These are phyloP conservation scores for Botia almorhae DNA, from an alignment of 2,797 vertebrate genomes.

Conservation along the genomic window DNA sequence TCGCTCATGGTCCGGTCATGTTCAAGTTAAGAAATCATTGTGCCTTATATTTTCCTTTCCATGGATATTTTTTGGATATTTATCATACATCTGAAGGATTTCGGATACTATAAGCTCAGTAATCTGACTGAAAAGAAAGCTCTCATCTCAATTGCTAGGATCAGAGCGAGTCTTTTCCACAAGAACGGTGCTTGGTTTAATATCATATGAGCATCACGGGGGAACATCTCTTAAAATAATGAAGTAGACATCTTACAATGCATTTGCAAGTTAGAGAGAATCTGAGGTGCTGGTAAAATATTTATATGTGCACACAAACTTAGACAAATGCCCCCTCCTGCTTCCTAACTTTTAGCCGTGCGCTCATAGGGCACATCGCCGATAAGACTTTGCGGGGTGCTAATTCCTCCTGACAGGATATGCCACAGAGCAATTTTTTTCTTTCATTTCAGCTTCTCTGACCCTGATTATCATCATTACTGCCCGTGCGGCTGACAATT, in stretches of 20 bases:
- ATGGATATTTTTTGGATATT: slow-evolving; percentile 8
- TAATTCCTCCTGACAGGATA: slow-evolving; percentile 78
- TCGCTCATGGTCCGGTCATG: not conserved
- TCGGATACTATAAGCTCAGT: not conserved
- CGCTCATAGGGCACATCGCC: slow-evolving; percentile 72
- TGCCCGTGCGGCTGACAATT: slow-evolving; percentile 79
- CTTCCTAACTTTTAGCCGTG: slow-evolving; percentile 50
- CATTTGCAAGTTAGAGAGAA: slow-evolving; percentile 33
- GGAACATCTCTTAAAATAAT: slow-evolving; percentile 19
- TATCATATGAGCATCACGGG: slow-evolving; percentile 6
- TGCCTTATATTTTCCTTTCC: not conserved
- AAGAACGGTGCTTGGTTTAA: slow-evolving; percentile 12
- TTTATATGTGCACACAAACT: slow-evolving; percentile 34
- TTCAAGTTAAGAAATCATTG: slow-evolving; percentile 9
- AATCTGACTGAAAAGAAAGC: not conserved
- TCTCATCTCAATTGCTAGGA: slow-evolving; percentile 5
- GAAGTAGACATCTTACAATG: slow-evolving; percentile 13
- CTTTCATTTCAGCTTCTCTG: slow-evolving; percentile 38
- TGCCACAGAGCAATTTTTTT: slow-evolving; percentile 73
- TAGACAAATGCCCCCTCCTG: slow-evolving; percentile 23
- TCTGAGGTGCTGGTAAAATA: slow-evolving; percentile 40
- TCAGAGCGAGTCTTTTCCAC: not conserved
- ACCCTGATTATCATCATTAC: slow-evolving; percentile 78
- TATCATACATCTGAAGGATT: not conserved
- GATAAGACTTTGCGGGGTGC: slow-evolving; percentile 70